A percentile compares a stretch with the other conserved stretches of the same genome.
Conservation (phyloP, 2,888 invertebrate genomes). For the Gnatocerus cornutus region DNA sequence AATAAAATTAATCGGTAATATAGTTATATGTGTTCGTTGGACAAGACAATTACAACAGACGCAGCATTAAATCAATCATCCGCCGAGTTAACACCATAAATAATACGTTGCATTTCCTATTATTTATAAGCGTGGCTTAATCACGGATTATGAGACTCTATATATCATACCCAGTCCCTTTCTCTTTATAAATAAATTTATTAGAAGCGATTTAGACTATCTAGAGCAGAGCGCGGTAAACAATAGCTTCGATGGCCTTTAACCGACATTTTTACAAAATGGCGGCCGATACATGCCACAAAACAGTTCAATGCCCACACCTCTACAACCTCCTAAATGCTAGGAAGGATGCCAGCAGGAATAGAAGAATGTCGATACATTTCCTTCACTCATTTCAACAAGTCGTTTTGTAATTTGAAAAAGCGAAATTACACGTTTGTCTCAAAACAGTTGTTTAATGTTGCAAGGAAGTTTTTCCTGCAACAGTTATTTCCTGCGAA, state of each 20-base stretch:
- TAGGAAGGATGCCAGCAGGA: no score
- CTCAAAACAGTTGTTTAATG: no score
- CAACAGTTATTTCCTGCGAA: no score
- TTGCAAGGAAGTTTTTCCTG: no score
- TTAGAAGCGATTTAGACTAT: conserved; percentile 50
- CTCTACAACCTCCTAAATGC: no score
- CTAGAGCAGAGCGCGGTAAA: conserved; percentile 53
- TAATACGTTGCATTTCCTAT: conserved; percentile 49
- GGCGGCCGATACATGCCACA: background rate
- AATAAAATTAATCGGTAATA: conserved; percentile 45
- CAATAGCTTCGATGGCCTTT: conserved; percentile 43
- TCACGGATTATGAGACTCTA: conserved; percentile 62
- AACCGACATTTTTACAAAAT: conserved; percentile 20
- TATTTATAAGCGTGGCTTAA: conserved; percentile 54
- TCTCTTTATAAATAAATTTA: conserved; percentile 60
- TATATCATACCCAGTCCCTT: conserved; percentile 64
- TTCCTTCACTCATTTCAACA: no score
- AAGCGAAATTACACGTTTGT: no score
- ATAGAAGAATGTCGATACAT: no score
- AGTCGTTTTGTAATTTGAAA: no score
- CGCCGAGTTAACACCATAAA: conserved; percentile 42
- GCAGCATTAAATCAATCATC: conserved; percentile 49
- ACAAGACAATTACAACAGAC: conserved; percentile 49
- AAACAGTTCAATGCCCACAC: no score
- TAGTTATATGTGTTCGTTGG: conserved; percentile 40